Conservation (phyloP, 2,797 vertebrate species). For the Hippopotamyrus pictus region DNA sequence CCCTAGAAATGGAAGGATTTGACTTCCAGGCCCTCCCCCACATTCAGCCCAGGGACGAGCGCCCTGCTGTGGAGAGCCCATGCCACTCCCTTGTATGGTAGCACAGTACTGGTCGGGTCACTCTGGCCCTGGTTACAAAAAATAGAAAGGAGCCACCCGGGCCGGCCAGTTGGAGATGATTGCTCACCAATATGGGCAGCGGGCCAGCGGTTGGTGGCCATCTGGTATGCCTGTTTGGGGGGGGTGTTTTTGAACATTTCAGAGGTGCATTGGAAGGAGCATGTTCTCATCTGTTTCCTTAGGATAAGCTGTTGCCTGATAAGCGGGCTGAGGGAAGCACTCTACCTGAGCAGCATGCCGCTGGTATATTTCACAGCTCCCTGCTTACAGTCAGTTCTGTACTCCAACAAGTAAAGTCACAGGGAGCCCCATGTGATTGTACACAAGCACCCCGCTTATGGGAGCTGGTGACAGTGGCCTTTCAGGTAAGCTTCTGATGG, state of each 20-base stretch:
- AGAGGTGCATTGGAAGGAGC: slow-evolving; percentile 80
- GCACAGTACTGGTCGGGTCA: neutral
- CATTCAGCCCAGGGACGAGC: neutral
- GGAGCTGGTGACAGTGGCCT: neutral
- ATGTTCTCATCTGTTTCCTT: slow-evolving; percentile 98
- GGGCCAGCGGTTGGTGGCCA: slow-evolving; percentile 71
- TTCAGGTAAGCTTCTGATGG: slow-evolving; percentile 4
- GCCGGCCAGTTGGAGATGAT: slow-evolving; percentile 66
- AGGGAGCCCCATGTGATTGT: neutral
- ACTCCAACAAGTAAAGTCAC: neutral
- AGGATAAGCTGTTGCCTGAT: slow-evolving; percentile 72
- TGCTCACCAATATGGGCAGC: slow-evolving; percentile 68
- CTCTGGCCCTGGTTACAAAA: slow-evolving; percentile 31
- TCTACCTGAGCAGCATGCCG: neutral
- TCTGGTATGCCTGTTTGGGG: slow-evolving; percentile 67
- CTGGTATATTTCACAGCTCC: neutral
- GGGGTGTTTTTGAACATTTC: slow-evolving; percentile 89
- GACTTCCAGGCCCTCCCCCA: neutral
- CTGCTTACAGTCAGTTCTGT: neutral
- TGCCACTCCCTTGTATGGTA: neutral
- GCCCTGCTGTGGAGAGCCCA: neutral
- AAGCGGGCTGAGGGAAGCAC: neutral
- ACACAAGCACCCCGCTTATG: neutral
- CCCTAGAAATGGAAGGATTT: neutral
- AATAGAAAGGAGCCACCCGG: slow-evolving; percentile 45